Conservation (phyloP, 1,140 invertebrate genomes). For the Caenorhabditis inopinata region DNA sequence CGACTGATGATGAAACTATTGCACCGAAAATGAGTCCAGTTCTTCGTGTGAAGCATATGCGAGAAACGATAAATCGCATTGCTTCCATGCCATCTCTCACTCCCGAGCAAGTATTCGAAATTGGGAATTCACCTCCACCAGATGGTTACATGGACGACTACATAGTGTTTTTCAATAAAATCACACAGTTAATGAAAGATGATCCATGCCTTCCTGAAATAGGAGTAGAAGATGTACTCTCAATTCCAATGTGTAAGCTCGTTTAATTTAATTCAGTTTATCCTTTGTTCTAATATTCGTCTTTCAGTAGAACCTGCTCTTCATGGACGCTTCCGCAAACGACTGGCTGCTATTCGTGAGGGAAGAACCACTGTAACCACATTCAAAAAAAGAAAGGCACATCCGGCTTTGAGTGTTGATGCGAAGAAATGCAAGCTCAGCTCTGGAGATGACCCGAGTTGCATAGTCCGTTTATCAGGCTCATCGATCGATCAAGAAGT, state of each 20-base stretch:
- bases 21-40: not conserved
- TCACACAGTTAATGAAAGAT: not conserved
- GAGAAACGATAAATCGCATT: not conserved
- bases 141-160: not conserved
- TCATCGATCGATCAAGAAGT: not conserved
- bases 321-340: not conserved
- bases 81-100: not conserved
- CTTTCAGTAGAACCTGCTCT: constrained; percentile 16
- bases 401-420: not conserved
- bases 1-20: no score
- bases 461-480: not conserved
- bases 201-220: not conserved
- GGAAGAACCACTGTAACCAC: not conserved
- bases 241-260: not conserved
- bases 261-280: no score
- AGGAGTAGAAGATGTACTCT: not conserved
- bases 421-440: not conserved
- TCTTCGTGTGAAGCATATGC: not conserved
- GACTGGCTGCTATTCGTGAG: not conserved
- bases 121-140: not conserved
- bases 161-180: not conserved
- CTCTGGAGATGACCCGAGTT: not conserved
- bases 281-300: not conserved
- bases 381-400: not conserved
- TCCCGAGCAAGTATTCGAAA: not conserved